Evolutionary conservation across 2,113 vertebrate species (phyloP).

Genomic region (Sminthopsis crassicaudata): DNA sequence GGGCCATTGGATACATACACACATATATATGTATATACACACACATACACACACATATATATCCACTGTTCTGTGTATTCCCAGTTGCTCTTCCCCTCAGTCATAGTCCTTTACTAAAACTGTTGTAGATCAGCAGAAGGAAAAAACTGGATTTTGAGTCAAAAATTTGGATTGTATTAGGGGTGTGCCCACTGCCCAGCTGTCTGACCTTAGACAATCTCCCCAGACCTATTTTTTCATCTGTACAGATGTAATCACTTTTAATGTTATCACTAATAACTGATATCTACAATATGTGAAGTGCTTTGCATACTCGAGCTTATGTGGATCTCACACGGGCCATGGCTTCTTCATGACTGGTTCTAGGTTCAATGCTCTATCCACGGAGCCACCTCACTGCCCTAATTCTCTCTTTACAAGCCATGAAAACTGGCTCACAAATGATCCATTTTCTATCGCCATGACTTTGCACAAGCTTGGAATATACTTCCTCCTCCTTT

Average conservation of each 20-base stretch:
- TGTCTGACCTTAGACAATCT: not conserved
- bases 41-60: too few relatives aligned
- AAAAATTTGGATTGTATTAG: not conserved
- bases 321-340: not conserved
- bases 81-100: not conserved
- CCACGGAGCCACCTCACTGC: too few relatives aligned
- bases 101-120: too few relatives aligned
- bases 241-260: not conserved
- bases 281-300: too few relatives aligned
- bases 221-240: not conserved
- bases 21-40: not conserved
- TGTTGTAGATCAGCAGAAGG: not conserved
- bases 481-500: too few relatives aligned
- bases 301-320: not conserved
- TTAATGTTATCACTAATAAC: not conserved
- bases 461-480: too few relatives aligned
- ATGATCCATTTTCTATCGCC: too few relatives aligned
- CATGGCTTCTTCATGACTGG: not conserved
- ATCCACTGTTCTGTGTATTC: too few relatives aligned
- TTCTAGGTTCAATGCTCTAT: too few relatives aligned
- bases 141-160: not conserved
- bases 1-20: slow-evolving; percentile 27
- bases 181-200: not conserved
- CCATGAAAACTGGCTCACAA: too few relatives aligned
- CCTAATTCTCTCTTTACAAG: too few relatives aligned